Evolutionary conservation across 2,888 invertebrate species (phyloP).

Genomic region (Spatulosminthurus flaviceps): DNA sequence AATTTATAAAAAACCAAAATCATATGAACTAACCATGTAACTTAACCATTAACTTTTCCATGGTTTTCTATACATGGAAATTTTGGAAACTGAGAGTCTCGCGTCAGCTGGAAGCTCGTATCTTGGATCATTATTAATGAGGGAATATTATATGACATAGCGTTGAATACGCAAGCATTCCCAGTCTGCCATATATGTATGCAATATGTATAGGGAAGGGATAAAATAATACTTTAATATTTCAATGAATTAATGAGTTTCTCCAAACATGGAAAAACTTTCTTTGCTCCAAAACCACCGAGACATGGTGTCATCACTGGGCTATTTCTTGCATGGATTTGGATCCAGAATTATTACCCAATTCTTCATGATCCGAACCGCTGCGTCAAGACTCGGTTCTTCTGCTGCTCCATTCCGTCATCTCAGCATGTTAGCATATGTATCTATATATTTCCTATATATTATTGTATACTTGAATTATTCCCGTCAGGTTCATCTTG

Average conservation of each 20-base stretch:
- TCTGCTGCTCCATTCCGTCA: too few relatives aligned
- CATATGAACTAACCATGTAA: background rate
- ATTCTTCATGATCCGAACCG: too few relatives aligned
- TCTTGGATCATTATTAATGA: conserved; percentile 14
- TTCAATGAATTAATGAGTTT: conserved; percentile 11
- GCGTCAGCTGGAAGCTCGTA: background rate
- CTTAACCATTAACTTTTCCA: too few relatives aligned
- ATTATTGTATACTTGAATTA: background rate
- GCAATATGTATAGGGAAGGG: background rate
- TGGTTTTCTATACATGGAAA: too few relatives aligned
- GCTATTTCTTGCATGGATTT: background rate
- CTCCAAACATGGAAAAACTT: background rate
- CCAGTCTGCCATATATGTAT: too few relatives aligned
- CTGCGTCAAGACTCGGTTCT: too few relatives aligned
- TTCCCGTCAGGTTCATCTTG: background rate
- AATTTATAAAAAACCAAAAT: background rate
- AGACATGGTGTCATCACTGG: background rate
- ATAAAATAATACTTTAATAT: conserved; percentile 10
- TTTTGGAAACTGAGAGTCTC: too few relatives aligned
- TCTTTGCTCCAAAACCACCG: background rate
- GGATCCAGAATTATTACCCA: background rate
- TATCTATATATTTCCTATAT: too few relatives aligned
- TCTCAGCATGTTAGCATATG: too few relatives aligned
- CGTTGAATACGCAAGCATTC: too few relatives aligned
- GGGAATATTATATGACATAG: background rate